phyloP scores from a whole-genome alignment of 1,140 invertebrate genomes.

The Drosophila gunungcola region DNA sequence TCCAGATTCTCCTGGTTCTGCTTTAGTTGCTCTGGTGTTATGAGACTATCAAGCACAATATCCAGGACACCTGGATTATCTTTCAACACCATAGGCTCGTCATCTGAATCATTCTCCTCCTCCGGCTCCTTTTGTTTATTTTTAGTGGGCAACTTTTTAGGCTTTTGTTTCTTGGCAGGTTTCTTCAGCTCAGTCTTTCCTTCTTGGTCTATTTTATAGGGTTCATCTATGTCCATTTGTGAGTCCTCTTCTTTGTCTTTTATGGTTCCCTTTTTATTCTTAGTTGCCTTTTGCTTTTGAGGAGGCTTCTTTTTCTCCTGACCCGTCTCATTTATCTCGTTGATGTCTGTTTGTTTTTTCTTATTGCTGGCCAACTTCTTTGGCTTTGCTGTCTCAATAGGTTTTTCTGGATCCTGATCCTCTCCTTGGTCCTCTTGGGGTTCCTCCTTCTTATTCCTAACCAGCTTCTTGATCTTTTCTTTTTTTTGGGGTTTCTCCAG shows the following conservation, averaged over 20 bases:
- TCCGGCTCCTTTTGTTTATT: background rate
- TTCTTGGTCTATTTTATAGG: background rate
- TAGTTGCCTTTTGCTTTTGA: slow-evolving; percentile 30
- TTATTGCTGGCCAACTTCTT: background rate
- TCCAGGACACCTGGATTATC: too few species aligned
- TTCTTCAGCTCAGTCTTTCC: background rate
- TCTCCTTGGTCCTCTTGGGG: background rate
- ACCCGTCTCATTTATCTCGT: background rate
- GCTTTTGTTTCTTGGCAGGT: background rate
- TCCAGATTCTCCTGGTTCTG: too few species aligned
- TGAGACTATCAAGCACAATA: too few species aligned
- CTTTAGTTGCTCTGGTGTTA: too few species aligned
- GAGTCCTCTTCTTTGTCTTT: background rate
- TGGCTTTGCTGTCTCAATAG: background rate
- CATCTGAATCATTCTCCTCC: too few species aligned
- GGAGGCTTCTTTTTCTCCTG: background rate
- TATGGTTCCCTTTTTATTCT: background rate
- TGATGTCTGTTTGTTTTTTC: background rate
- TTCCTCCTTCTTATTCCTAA: slow-evolving; percentile 14
- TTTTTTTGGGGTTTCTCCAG: background rate
- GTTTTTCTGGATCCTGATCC: too few species aligned
- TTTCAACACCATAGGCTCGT: too few species aligned
- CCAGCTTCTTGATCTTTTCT: background rate
- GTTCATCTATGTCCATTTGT: background rate
- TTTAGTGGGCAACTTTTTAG: background rate